Evolutionary conservation across 2,797 vertebrate species (phyloP), one percentile per base, ranked within the genome.

Genomic region (Pagetopsis macropterus): DNA sequence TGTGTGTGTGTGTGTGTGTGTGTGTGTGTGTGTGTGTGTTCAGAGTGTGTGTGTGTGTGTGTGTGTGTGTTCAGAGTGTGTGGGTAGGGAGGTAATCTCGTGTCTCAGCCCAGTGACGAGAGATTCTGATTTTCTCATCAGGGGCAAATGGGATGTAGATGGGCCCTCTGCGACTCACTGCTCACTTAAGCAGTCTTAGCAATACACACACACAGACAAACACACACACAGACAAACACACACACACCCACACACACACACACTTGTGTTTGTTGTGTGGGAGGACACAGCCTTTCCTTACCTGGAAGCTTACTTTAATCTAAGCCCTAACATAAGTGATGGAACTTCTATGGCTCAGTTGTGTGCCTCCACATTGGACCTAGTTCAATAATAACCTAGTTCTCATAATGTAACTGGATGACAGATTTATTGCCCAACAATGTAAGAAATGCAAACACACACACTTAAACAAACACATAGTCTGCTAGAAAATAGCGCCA

Each of bases 111-210:
- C 82, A 84, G 63, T 83, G 77, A 72, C 63, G 70, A 71, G 52
- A 79, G 63, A 79, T 87, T 83, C 62, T 37, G 73, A 80, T 78
- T 84, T 88, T 84, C 72, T 78, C 80, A 82, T 87, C 79, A 82
- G 68, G 68, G 75, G 72, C 69, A 85, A 84, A 87, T 83, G 70
- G 66, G 72, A 84, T 70, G 80, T 81, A 84, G 79, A 87, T 79
- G 74, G 78, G 67, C 31, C 70, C 66, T 76, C 56, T 76, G 75
- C 33, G 61, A 78, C 49, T 79, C 63, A 15, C 50, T 79, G 76
- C 80, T 65, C 82, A 75, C 59, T 81, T 72, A 78, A 74, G 62
- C 62, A 49, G 58, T 44, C 41, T 40, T n/a, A 40, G 48, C 72
- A 52, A 51, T 40, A 4, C 23, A 27, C 23, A 27, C 23, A 23